Percentiles rank a stretch among this genome's conserved stretches.
Evolutionary conservation across 2,888 invertebrate species (phyloP).

Genomic region (Notodonta dromedarius): DNA sequence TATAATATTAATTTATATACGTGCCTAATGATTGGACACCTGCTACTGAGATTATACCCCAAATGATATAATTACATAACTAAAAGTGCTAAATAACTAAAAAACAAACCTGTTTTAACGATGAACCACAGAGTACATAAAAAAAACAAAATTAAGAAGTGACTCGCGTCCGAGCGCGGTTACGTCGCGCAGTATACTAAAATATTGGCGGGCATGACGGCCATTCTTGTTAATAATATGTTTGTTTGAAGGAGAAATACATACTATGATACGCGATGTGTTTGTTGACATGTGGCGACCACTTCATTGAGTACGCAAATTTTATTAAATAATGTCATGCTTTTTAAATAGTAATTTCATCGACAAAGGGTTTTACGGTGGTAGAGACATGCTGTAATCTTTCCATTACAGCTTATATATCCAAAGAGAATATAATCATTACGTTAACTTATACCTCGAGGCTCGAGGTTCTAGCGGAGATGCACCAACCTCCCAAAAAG

Average conservation of each 20-base stretch:
- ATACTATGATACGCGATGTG: neutral
- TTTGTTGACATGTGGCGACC: neutral
- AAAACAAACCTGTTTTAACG: constrained; percentile 9
- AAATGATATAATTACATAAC: constrained; percentile 12
- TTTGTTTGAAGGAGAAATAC: neutral
- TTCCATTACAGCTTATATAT: no score
- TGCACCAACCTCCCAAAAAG: no score
- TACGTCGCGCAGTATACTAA: neutral
- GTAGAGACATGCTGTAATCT: no score
- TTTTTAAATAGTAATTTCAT: no score
- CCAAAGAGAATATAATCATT: no score
- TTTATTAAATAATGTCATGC: no score
- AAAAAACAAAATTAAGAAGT: neutral
- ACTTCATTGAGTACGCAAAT: no score
- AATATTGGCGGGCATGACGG: neutral
- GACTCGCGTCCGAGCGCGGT: constrained; percentile 10
- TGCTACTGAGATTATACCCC: neutral
- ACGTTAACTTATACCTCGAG: no score
- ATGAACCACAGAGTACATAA: neutral
- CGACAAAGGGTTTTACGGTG: no score
- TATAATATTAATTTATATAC: neutral
- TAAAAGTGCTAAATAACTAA: constrained; percentile 7
- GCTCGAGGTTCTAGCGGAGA: no score
- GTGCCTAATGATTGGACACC: no score
- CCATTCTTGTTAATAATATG: neutral